Evolutionary conservation across 2,797 vertebrate genomes (phyloP), one percentile per base, ranked within the genome.

Genomic region (Sphaeramia orbicularis): DNA sequence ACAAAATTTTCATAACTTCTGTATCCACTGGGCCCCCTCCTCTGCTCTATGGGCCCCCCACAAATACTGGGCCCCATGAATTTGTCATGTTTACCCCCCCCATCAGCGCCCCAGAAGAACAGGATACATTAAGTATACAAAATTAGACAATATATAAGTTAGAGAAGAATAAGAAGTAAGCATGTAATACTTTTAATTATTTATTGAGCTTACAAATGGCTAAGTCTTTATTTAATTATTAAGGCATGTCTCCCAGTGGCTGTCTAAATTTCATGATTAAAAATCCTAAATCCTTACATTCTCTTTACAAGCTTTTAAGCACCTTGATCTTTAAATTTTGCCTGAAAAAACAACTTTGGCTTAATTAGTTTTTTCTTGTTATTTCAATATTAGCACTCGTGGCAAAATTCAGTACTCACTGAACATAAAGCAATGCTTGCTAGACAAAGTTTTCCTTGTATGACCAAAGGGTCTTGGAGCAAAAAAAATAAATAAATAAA

Each of bases 261-360:
- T 40, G 58, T 58, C 4, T 42, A 51, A 7, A 64, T 58, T 62
- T 49, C 8, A 51, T 16, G 16, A 58, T 53, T 49, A 43, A 45
- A 53, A 54, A 32, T 48, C 43, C 10, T 10, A 27, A 24, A 57
- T 50, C 8, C 32, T 56, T 35, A 14, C n/a, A 64, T 61, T 51
- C 14, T 65, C 6, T 30, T 38, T 61, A 72, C 61, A 74, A 59
- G 41, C 42, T 52, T 13, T 53, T 74, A 67, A 65, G 55, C 41
- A 79, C 51, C 40, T 71, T 73, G 56, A 77, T 77, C 59, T 67
- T 75, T 49, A 62, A 55, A 53, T 51, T 51, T n/a, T 45, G 18
- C 45, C 32, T 1, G 1, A 13, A 40, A 71, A 74, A 59, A 15
- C 27, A 48, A 54, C 10, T 47, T 32, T 4, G 37, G 6, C 36